Percentiles rank a stretch among this genome's conserved stretches.
These are phyloP conservation scores for Polia nebulosa DNA, from an alignment of 2,888 invertebrate species.

Conservation along the genomic window DNA sequence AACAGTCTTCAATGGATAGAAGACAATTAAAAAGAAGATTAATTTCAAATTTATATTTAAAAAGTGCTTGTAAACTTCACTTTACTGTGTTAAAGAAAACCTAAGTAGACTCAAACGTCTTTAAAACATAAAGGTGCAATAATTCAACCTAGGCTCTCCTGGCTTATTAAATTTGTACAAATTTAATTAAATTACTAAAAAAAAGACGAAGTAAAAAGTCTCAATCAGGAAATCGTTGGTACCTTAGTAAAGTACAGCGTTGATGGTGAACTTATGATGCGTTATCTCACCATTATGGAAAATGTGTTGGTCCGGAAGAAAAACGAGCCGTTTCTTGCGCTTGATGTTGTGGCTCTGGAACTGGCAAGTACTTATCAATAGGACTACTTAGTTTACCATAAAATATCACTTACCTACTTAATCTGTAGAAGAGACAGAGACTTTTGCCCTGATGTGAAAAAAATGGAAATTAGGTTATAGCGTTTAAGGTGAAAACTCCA, in stretches of 20 bases:
- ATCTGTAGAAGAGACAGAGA: no score
- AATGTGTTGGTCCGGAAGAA: constrained; percentile 11
- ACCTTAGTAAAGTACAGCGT: not conserved
- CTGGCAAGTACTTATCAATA: constrained; percentile 35
- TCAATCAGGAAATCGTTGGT: no score
- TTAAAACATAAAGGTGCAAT: no score
- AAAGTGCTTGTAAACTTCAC: not conserved
- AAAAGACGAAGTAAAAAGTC: not conserved
- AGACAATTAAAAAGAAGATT: not conserved
- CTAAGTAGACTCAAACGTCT: no score
- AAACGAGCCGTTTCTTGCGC: not conserved
- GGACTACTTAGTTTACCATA: not conserved
- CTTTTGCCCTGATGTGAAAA: no score
- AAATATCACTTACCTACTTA: not conserved
- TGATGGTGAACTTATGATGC: constrained; percentile 23
- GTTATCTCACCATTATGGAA: constrained; percentile 2
- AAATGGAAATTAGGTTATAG: no score
- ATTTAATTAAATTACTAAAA: not conserved
- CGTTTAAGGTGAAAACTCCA: no score
- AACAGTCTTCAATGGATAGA: not conserved
- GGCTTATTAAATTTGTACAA: no score
- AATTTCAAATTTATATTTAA: not conserved
- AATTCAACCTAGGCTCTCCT: no score
- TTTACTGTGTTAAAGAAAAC: not conserved
- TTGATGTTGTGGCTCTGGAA: constrained; percentile 25